Evolutionary conservation across 2,888 invertebrate species (phyloP), one percentile per base, ranked within the genome.

Genomic region (Chaitophorus viminalis): DNA sequence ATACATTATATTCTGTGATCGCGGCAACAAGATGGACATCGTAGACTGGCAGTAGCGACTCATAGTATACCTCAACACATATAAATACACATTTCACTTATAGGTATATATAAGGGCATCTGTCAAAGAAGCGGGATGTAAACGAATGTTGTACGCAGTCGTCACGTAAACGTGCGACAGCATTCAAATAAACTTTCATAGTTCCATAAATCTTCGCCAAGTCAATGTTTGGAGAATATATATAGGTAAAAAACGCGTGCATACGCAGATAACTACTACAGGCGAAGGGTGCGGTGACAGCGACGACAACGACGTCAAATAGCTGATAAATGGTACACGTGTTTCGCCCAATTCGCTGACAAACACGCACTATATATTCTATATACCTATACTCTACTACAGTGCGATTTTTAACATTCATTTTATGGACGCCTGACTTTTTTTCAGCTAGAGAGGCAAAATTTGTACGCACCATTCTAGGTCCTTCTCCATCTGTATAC

Each of bases 181-280:
- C 82, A 72, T 82, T 72, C 33, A 54, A 82, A 82, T 82, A 74
- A 72, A 82, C n/a, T 54, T 70, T 29, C 72, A 72, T 33, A 36
- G 36, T 83, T 60, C 74, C 82, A 54, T 74, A 83, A 60, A 83
- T 74, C 36, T 74, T 74, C 36, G 21, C 33, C 74, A 11, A 74
- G 74, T 60, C 54, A 74, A 82, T 52, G 46, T 52, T 83, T 29
- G 36, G 54, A 18, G 36, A 29, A 17, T 46, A 46, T 46, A 46
- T 46, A 46, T 46, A 46, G 11, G 14, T 46, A 77, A 54, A 78
- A 78, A 54, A 33, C 54, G 14, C 29, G 81, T 68, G 8, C 3
- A 29, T 21, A 70, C 72, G 29, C 70, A 68, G 70, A 29, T 70
- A 70, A 31, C 70, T n/a, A 25, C 68, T 70, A 21, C 29, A 29